Base-by-base conservation (phyloP, 2,888 invertebrate genomes). In the Clitarchus hookeri region DNA sequence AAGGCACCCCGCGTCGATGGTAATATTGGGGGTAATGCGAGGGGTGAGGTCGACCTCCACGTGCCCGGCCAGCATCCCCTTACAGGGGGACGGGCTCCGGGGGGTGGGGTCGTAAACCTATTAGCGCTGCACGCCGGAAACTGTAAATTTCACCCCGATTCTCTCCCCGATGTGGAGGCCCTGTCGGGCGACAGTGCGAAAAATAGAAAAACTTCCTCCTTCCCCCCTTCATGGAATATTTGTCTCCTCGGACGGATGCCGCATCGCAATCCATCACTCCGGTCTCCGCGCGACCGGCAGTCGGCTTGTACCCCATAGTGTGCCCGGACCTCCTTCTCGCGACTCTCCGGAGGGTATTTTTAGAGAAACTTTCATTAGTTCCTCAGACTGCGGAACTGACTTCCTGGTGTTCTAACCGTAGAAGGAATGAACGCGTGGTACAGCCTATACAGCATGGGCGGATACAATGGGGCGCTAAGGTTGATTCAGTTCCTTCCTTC, bases 1-100 rank as follows among this genome's bases (percentile, higher is more conserved):
- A 84, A 84, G 86, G 48, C 84, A 84, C 86, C 79, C 84, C 84
- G 19, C 36, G 13, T 13, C n/a, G 36, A 23, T 9, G 23, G 82
- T 27, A 65, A 84, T 84, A 86, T 86, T 86, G 86, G 86, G 86
- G 86, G 86, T 86, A 86, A 86, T 86, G 48, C 27, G 86, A 86
- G 86, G 86, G 86, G 77, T 84, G 82, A 82, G 36, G 12, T 27
- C 36, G 36, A 82, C 82, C 82, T 0, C 82, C 82, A 27, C 82
- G 23, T 65, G 65, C 13, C 65, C 8, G n/a, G 65, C 48, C 65
- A 53, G 53, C 65, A 65, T 23, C 65, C 65, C 65, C 65, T 65
- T 23, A 12, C 65, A 65, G 65, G 65, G 65, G 65, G 65, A 65
- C 8, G 48, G 48, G 48, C 16, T 48, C 48, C 48, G 65, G n/a